Conservation (phyloP, 2,113 vertebrate genomes). For the Gadus chalcogrammus region DNA sequence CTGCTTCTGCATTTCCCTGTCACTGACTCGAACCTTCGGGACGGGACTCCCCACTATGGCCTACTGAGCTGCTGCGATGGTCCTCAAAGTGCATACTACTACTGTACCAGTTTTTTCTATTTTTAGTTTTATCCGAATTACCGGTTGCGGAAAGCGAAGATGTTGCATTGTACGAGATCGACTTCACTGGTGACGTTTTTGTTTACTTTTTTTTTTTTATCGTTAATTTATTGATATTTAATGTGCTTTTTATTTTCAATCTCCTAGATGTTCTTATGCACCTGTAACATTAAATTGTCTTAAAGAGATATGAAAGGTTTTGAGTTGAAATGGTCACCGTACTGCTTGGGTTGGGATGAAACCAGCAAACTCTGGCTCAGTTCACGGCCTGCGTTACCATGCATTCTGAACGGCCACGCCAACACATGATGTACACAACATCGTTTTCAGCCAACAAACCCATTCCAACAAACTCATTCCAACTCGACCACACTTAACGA, state of each 20-base stretch:
- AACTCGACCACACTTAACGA: too few species aligned
- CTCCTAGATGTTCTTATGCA: slow-evolving; percentile 24
- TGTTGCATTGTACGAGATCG: neutral
- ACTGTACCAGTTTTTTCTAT: too few species aligned
- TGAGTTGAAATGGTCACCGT: slow-evolving; percentile 46
- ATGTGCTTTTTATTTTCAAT: slow-evolving; percentile 41
- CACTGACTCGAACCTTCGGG: too few species aligned
- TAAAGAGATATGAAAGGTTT: slow-evolving; percentile 29
- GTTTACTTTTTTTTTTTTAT: neutral
- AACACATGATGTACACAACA: too few species aligned
- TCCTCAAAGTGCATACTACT: too few species aligned
- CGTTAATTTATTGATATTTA: slow-evolving; percentile 73
- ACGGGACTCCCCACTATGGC: too few species aligned
- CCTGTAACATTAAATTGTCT: slow-evolving; percentile 16
- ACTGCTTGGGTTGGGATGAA: slow-evolving; percentile 17
- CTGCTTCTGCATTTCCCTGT: too few species aligned
- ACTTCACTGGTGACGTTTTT: neutral
- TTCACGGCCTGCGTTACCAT: neutral
- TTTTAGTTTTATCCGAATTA: too few species aligned
- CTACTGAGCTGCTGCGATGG: too few species aligned
- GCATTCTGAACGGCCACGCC: too few species aligned
- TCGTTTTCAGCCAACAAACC: too few species aligned
- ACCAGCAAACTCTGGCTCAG: slow-evolving; percentile 1
- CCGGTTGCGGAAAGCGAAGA: neutral
- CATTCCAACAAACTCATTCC: too few species aligned